phyloP scores from a whole-genome alignment of 2,888 invertebrate species.

The Octonoba sinensis region DNA sequence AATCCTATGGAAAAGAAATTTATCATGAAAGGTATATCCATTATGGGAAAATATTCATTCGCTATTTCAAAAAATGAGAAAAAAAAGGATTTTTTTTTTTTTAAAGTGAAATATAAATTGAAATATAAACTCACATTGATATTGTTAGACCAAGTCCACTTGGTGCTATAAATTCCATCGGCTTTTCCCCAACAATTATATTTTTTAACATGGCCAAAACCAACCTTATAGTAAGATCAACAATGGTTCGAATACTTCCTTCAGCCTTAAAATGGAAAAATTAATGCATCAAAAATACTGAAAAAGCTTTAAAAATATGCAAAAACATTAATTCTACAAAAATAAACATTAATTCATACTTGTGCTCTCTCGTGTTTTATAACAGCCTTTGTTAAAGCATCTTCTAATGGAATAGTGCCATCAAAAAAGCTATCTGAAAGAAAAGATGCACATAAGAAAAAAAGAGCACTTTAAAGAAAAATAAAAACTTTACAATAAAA shows the following conservation, averaged over 20 bases:
- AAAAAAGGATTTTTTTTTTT: neutral
- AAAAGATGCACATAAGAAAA: neutral
- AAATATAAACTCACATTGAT: slow-evolving; percentile 64
- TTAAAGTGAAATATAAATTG: no score
- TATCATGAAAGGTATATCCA: no score
- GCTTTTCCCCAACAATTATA: slow-evolving; percentile 67
- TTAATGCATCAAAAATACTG: neutral
- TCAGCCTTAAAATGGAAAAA: slow-evolving; percentile 59
- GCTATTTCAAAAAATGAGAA: no score
- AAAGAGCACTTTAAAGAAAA: neutral
- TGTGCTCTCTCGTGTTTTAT: slow-evolving; percentile 66
- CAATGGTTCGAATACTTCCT: slow-evolving; percentile 66
- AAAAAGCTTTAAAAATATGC: neutral
- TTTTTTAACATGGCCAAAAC: slow-evolving; percentile 67
- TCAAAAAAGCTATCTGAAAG: slow-evolving; percentile 66
- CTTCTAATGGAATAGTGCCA: slow-evolving; percentile 67
- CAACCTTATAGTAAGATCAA: slow-evolving; percentile 66
- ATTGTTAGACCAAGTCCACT: slow-evolving; percentile 67
- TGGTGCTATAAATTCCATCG: slow-evolving; percentile 67
- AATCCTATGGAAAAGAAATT: no score
- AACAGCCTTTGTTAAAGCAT: slow-evolving; percentile 66
- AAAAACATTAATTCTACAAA: neutral
- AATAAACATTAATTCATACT: slow-evolving; percentile 21
- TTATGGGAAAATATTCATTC: no score
- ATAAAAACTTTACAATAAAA: neutral